phyloP scores from a whole-genome alignment of 2,888 invertebrate species.

The Molorchus minor region DNA sequence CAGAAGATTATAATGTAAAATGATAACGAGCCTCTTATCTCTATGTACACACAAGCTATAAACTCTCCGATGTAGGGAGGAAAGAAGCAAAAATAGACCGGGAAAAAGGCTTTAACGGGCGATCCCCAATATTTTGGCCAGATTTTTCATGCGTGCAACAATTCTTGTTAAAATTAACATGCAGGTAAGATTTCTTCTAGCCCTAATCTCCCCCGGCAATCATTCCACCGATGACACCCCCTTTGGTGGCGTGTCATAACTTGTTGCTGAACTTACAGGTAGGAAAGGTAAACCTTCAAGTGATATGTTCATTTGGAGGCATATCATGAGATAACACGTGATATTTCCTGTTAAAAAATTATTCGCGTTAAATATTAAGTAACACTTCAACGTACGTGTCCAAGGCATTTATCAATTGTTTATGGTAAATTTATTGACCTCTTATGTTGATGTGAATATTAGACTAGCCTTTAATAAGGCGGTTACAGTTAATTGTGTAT shows the following conservation, averaged over 20 bases:
- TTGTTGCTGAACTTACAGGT: conserved; percentile 9
- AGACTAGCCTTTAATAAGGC: too few relatives aligned
- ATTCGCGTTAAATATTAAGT: conserved; percentile 11
- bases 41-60: background rate
- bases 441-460: conserved; percentile 14
- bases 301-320: conserved; percentile 9
- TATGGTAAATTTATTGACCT: conserved; percentile 16
- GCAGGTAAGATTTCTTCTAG: background rate
- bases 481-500: background rate
- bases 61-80: background rate
- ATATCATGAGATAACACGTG: conserved; percentile 14
- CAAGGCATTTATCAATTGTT: conserved; percentile 11
- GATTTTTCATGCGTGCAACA: too few relatives aligned
- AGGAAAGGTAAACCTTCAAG: conserved; percentile 3
- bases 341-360: conserved; percentile 9
- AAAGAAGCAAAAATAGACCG: too few relatives aligned
- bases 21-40: conserved; percentile 5
- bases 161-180: background rate
- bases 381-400: conserved; percentile 12
- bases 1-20: conserved; percentile 8
- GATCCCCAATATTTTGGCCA: too few relatives aligned
- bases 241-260: conserved; percentile 12
- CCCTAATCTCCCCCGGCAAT: background rate
- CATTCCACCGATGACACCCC: conserved; percentile 5
- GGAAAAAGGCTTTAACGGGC: too few relatives aligned